These are phyloP conservation scores for Tinea trinotella DNA, from an alignment of 2,888 invertebrate species.

Conservation along the genomic window DNA sequence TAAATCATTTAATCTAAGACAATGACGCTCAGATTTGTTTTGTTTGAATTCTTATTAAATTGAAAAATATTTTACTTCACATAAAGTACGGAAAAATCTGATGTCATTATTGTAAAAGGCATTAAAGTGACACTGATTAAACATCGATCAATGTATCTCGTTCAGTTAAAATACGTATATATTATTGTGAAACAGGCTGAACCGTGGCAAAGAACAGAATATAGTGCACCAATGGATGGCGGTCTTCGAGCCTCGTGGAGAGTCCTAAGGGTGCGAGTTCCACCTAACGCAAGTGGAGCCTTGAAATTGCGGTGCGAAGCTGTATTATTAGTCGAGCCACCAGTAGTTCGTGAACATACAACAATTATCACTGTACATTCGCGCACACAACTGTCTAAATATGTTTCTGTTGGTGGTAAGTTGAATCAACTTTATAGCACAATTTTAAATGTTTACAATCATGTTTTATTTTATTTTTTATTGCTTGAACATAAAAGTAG, in stretches of 20 bases:
- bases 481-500: not conserved
- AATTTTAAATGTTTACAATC: not conserved
- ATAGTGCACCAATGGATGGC: conserved; percentile 41
- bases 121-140: too few species aligned
- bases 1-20: not conserved
- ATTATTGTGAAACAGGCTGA: conserved; percentile 37
- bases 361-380: conserved; percentile 54
- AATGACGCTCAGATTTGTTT: not conserved
- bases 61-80: too few species aligned
- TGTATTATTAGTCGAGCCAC: conserved; percentile 43
- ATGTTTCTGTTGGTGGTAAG: conserved; percentile 53
- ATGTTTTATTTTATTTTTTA: not conserved
- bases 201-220: conserved; percentile 55
- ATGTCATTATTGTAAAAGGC: too few species aligned
- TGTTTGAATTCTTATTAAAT: not conserved
- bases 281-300: conserved; percentile 48
- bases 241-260: conserved; percentile 59
- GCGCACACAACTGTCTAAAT: conserved; percentile 58
- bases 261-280: conserved; percentile 46
- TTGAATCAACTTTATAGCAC: conserved; percentile 6
- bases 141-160: not conserved
- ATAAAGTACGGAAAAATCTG: too few species aligned
- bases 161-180: not conserved
- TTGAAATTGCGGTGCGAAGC: conserved; percentile 57
- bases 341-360: conserved; percentile 45